phyloP scores from a whole-genome alignment of 1,140 invertebrate species.

The Dryas iulia region DNA sequence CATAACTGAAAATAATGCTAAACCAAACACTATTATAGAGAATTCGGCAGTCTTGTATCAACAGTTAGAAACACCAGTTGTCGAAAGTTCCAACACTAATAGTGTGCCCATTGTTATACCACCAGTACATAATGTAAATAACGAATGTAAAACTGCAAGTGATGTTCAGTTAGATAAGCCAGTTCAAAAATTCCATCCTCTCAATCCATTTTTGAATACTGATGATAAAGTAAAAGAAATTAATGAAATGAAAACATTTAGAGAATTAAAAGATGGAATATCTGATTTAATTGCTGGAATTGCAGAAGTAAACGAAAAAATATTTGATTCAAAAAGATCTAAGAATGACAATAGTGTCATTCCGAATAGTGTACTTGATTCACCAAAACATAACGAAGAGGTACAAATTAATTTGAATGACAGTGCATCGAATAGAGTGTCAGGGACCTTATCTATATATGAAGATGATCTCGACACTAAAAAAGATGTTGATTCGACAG shows the following conservation, averaged over 20 bases:
- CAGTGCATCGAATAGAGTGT: conserved; percentile 50
- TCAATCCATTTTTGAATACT: conserved; percentile 65
- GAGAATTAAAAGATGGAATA: conserved; percentile 78
- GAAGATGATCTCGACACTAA: conserved; percentile 69
- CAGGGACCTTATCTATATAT: conserved; percentile 62
- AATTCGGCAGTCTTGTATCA: conserved; percentile 45
- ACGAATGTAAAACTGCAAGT: conserved; percentile 37
- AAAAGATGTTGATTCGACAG: conserved; percentile 76
- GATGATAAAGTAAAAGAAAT: conserved; percentile 69
- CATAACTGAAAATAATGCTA: conserved; percentile 59
- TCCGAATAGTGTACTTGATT: conserved; percentile 36
- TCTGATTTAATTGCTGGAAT: conserved; percentile 77
- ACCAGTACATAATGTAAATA: conserved; percentile 47
- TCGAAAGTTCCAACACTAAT: background rate
- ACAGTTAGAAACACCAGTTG: conserved; percentile 4
- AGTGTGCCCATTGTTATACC: conserved; percentile 46
- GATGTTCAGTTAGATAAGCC: conserved; percentile 29
- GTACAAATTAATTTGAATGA: conserved; percentile 54
- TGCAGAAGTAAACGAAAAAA: conserved; percentile 74
- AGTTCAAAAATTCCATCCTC: conserved; percentile 43
- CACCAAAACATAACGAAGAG: background rate
- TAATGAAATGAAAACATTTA: conserved; percentile 76
- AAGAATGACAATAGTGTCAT: background rate
- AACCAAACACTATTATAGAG: conserved; percentile 43
- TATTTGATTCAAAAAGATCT: conserved; percentile 56